Evolutionary conservation across 2,113 vertebrate species (phyloP), one percentile per base, ranked within the genome.

Genomic region (Saccopteryx leptura): DNA sequence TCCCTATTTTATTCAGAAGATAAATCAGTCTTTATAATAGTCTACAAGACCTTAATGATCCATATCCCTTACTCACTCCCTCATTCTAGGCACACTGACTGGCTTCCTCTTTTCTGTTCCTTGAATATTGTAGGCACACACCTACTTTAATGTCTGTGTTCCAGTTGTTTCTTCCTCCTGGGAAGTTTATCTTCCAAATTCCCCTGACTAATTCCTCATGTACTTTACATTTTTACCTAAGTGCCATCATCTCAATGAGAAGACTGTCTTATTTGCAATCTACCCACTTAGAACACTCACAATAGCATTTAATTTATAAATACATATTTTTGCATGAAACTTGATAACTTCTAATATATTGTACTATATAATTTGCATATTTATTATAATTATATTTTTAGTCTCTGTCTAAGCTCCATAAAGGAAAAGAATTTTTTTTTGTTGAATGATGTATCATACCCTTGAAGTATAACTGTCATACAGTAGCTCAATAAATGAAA

Each of bases 311-410:
- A 61, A 69, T 48, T 50, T 79, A 7, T 1, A 84, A 4, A 26
- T 17, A 87, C 15, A 46, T 68, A 54, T 63, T 80, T 88, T 76
- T 83, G 52, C 28, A 76, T 80, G 71, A 12, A 68, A 54, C 19
- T 58, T 96, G 76, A 74, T 78, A 78, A 50, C 58, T 82, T 95
- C 7, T 24, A 85, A 65, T 1, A 88, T n/a, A 19, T 13, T 81
- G 3, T 39, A 19, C 17, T 81, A 4, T 39, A 7, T 63, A 78
- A 72, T 68, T 85, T 88, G n/a, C 23, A 18, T 23, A 14, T 74
- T 78, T 72, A 39, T 86, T 88, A 24, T 28, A 18, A 71, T 54
- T 78, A 12, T 24, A 88, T 72, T 66, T 93, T 75, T 21, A 65
- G 39, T 85, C 7, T 2, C 31, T 90, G 1, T 85, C 28, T 56